Evolutionary conservation across 2,888 invertebrate genomes (phyloP), one percentile per base, ranked within the genome.

Genomic region (Tetanocera ferruginea): DNA sequence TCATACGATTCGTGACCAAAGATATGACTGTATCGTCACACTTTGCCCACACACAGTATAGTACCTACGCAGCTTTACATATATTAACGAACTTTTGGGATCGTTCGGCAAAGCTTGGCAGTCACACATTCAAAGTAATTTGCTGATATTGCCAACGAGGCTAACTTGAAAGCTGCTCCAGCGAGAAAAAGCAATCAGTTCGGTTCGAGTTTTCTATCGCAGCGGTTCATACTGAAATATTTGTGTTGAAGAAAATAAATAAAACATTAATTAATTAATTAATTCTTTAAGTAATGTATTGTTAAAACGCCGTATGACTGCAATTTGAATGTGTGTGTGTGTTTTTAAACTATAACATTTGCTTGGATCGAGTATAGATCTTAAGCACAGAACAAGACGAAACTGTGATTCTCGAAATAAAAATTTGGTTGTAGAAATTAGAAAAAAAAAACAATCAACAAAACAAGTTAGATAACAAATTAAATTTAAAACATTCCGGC

Each of bases 151-250:
- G 75, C 66, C 51, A 73, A 73, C 52, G 62, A 52, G 67, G 43
- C 71, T 55, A 76, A 79, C 79, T 81, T 78, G 81, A 80, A 80
- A 79, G 74, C 67, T 79, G 78, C 80, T 83, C 82, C 82, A 84
- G 81, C 77, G 60, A 71, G 62, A 80, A 82, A 69, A 81, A 79
- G 82, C 83, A 87, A 88, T 88, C 89, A 88, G 88, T 88, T 86
- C 84, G 85, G 84, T 87, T 87, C 86, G 85, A 87, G 86, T 87
- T 85, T 87, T 86, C 87, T 84, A 85, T 81, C 85, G 87, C 86
- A 87, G 85, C 86, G 88, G 88, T 25, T 88, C 84, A 86, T 80
- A 80, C 82, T 80, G 78, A 80, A 79, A 76, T 76, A 77, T 37
- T 55, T 55, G 43, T 3, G 11, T 43, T 43, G 43, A 14, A 43